Evolutionary conservation across 2,888 invertebrate species (phyloP).

Genomic region (Euproctis similis): DNA sequence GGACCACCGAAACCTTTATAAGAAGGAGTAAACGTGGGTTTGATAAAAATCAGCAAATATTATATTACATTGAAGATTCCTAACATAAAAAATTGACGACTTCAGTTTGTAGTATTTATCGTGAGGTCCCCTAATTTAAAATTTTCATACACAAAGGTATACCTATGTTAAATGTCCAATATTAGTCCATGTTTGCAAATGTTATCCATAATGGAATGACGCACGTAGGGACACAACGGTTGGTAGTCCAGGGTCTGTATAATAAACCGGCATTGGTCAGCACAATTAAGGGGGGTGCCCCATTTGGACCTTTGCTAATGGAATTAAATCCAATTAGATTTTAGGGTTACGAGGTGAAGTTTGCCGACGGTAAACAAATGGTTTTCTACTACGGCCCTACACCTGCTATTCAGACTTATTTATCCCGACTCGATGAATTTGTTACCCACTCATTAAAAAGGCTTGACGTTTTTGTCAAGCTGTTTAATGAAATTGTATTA

Average conservation of each 20-base stretch:
- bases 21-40: no score
- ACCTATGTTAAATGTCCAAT: constrained; percentile 6
- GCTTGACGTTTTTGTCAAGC: constrained; percentile 40
- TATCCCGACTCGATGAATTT: constrained; percentile 48
- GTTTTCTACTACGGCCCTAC: constrained; percentile 55
- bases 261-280: constrained; percentile 67
- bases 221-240: constrained; percentile 28
- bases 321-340: constrained; percentile 76
- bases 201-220: constrained; percentile 41
- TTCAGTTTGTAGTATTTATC: no score
- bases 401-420: constrained; percentile 54
- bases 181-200: constrained; percentile 28
- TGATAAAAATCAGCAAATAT: no score
- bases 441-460: constrained; percentile 34
- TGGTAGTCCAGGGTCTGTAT: constrained; percentile 33
- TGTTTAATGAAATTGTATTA: no score
- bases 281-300: constrained; percentile 68
- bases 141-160: no score
- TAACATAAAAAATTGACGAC: no score
- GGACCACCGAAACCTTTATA: no score
- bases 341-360: constrained; percentile 73
- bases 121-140: no score
- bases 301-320: constrained; percentile 72
- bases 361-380: constrained; percentile 69
- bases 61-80: no score